phyloP scores from a whole-genome alignment of 1,140 invertebrate species.

The Lucilia cuprina region DNA sequence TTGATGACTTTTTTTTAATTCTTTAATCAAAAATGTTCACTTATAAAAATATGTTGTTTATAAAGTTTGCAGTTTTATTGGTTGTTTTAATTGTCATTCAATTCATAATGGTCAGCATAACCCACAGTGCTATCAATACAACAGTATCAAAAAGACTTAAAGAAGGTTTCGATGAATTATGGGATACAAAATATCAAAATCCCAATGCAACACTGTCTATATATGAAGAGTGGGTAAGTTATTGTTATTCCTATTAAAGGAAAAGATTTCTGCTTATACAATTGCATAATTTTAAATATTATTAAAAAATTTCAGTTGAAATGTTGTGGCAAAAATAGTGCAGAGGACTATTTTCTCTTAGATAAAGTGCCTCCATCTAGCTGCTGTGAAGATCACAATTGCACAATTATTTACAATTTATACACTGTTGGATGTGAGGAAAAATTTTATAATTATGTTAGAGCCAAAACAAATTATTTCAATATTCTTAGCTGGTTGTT shows the following conservation, averaged over 20 bases:
- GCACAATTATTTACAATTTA: constrained; percentile 47
- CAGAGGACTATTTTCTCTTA: constrained; percentile 52
- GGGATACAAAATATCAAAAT: constrained; percentile 43
- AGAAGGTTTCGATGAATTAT: constrained; percentile 55
- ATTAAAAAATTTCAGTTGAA: constrained; percentile 44
- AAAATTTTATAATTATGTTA: constrained; percentile 50
- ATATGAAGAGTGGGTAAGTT: constrained; percentile 57
- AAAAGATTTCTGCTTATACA: not conserved
- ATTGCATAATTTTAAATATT: not conserved
- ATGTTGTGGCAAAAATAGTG: constrained; percentile 54
- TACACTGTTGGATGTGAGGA: constrained; percentile 50
- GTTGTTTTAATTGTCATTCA: constrained; percentile 52
- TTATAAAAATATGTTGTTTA: not conserved
- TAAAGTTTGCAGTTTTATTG: constrained; percentile 53
- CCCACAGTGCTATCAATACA: constrained; percentile 48
- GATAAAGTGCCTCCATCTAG: constrained; percentile 47
- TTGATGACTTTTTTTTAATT: not conserved
- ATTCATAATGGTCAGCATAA: constrained; percentile 53
- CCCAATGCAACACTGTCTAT: constrained; percentile 38
- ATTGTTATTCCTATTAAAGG: not conserved
- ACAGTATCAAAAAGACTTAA: constrained; percentile 44
- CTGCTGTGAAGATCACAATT: constrained; percentile 52
- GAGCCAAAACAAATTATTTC: constrained; percentile 49
- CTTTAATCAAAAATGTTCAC: not conserved
- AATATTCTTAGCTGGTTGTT: constrained; percentile 53